Evolutionary conservation across 2,113 vertebrate species (phyloP), one percentile per base, ranked within the genome.

Genomic region (Syngnathus scovelli): DNA sequence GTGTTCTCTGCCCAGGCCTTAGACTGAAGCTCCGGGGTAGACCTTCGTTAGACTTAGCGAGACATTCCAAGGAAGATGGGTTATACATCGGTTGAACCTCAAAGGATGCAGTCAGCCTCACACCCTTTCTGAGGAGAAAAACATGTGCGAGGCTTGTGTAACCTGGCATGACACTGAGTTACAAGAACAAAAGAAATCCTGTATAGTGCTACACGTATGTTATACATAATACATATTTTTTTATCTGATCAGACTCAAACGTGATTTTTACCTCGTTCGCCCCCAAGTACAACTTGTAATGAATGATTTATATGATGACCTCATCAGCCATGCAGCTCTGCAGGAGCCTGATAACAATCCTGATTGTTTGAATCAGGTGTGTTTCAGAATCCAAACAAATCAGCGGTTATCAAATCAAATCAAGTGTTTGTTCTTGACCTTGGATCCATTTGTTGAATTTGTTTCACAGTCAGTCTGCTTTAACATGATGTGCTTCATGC

Each of bases 21-120:
- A 79, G 64, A n/a, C 56, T 48, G 72, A 78, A 70, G 80, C 85
- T 82, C 64, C 75, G 66, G 86, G 86, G 75, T n/a, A 81, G 60
- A 62, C 76, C 72, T 84, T 85, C 78, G 75, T 80, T 69, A 71
- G 85, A 80, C 71, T 86, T 77, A 80, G 72, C 2, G 37, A 21
- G 65, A 81, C 78, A 87, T 89, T 88, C 85, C 86, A 72, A 44
- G 64, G 61, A 82, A 69, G 71, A 82, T 83, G 73, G 69, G 68
- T 77, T 68, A 80, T 73, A 77, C 55, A 58, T 27, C 12, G 6
- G 85, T 85, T 77, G 21, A 9, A 58, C 64, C 76, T 85, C 77
- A 80, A 69, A 74, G 49, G 27, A 56, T 76, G 59, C 33, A 54
- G 18, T 36, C 62, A 33, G 68, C 76, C 69, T 75, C 61, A 74